phyloP scores from a whole-genome alignment of 1,140 invertebrate species.

The Pogonomyrmex californicus region DNA sequence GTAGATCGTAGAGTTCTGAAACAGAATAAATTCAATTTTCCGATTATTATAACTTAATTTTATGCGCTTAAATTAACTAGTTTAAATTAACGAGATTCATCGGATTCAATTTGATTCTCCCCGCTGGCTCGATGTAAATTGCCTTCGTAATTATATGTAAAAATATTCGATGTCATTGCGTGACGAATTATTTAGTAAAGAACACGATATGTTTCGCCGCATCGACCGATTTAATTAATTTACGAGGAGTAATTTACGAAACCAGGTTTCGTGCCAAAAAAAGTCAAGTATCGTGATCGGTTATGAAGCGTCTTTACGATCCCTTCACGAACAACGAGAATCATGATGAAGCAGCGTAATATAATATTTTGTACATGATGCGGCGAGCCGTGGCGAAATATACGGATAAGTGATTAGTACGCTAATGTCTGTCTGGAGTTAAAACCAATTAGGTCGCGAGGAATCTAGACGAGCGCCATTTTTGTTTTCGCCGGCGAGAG shows the following conservation, averaged over 20 bases:
- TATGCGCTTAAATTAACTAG: too few species aligned
- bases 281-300: conserved; percentile 48
- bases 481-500: conserved; percentile 27
- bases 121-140: neutral
- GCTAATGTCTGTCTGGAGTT: conserved; percentile 53
- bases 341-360: conserved; percentile 45
- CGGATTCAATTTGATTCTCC: neutral
- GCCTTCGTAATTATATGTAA: conserved; percentile 3
- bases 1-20: neutral
- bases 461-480: conserved; percentile 9
- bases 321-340: conserved; percentile 12
- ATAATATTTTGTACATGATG: conserved; percentile 52
- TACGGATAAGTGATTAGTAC: conserved; percentile 44
- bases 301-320: conserved; percentile 34
- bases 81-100: neutral
- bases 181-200: conserved; percentile 13
- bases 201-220: neutral
- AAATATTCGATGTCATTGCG: neutral
- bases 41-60: neutral
- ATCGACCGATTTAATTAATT: conserved; percentile 41
- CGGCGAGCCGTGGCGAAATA: conserved; percentile 21
- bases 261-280: conserved; percentile 20
- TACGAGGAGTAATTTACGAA: conserved; percentile 31
- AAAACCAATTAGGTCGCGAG: conserved; percentile 48
- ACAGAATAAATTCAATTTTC: neutral